A percentile compares a stretch with the other conserved stretches of the same genome.
These are phyloP conservation scores for Hydriomena furcata DNA, from an alignment of 2,888 invertebrate genomes.

Conservation along the genomic window DNA sequence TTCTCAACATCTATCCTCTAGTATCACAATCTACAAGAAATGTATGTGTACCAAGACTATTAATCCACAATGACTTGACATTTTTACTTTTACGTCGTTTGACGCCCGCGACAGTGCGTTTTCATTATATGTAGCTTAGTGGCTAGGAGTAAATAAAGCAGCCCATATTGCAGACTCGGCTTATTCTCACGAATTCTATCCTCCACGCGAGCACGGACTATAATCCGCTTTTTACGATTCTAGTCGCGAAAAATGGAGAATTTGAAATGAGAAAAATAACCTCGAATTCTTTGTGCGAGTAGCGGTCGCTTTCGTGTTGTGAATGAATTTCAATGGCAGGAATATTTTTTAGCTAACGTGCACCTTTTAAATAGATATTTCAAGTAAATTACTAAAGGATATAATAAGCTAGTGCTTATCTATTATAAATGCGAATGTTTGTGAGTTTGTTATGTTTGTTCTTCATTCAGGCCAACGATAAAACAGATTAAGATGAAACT, in stretches of 20 bases:
- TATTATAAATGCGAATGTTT: too few relatives aligned
- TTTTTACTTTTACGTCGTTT: slow-evolving; percentile 70
- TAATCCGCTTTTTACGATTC: slow-evolving; percentile 83
- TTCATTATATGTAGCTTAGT: slow-evolving; percentile 84
- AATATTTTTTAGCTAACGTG: slow-evolving; percentile 28
- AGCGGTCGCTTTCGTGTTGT: slow-evolving; percentile 58
- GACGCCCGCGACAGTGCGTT: slow-evolving; percentile 80
- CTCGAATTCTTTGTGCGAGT: slow-evolving; percentile 70
- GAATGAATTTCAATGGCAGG: slow-evolving; percentile 55
- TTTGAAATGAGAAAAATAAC: slow-evolving; percentile 81
- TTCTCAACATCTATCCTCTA: too few relatives aligned
- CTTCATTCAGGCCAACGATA: too few relatives aligned
- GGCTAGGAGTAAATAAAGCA: slow-evolving; percentile 77
- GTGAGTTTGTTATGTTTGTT: too few relatives aligned
- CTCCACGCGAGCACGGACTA: slow-evolving; percentile 66
- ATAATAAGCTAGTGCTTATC: background rate
- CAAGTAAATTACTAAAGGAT: slow-evolving; percentile 14
- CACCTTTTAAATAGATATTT: slow-evolving; percentile 8
- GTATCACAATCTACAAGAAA: background rate
- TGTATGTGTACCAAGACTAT: slow-evolving; percentile 48
- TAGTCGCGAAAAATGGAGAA: slow-evolving; percentile 70
- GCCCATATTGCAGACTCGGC: slow-evolving; percentile 76
- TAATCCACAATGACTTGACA: slow-evolving; percentile 41
- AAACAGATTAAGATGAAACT: too few relatives aligned
- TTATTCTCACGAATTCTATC: slow-evolving; percentile 77